Evolutionary conservation across 92 coral and sea anemone species (phyloP), one percentile per base, ranked within the genome.

Genomic region (Bergia sp.): DNA sequence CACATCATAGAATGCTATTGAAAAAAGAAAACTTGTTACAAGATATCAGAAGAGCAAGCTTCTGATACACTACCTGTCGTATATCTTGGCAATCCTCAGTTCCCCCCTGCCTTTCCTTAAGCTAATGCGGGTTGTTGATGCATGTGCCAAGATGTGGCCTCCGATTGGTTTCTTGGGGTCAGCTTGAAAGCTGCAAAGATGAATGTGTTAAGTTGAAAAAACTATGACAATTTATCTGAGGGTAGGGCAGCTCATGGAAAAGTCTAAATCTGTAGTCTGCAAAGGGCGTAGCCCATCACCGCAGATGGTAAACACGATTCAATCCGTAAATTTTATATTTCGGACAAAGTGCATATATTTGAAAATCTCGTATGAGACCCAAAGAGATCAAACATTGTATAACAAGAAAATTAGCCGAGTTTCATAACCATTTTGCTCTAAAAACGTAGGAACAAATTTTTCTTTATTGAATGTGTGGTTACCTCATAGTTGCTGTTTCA

Each of bases 81-180:
- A 97, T 82, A 97, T 96, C 92, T 97, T 97, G 23, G 99, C 99
- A 85, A 97, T 96, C 73, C 99, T 90, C 50, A 95, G 91, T 77
- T 97, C 99, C 75, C 99, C 99, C 89, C 99, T 81, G 16, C 99
- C 99, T 91, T 97, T 97, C 43, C 99, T 86, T 53, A 97, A 92
- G 86, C 98, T 94, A 38, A 97, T 94, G 6, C 99, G 93, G 41
- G 99, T 97, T 74, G 99, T 97, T 0, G 99, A 97, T 23, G 99
- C 99, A 93, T 97, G 99, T 57, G 99, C 99, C 73, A 97, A 90
- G 75, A 97, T 97, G 85, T 97, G 99, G n/a, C 99, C 99, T 75
- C 99, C 99, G 82, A 97, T 95, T 16, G 99, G 99, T 67, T 97
- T 97, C 94, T 97, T 97, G 43, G 99, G 99, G 50, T 97, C 99